Base-by-base conservation (phyloP, 2,888 invertebrate species). In the Adelognathus sp. region DNA sequence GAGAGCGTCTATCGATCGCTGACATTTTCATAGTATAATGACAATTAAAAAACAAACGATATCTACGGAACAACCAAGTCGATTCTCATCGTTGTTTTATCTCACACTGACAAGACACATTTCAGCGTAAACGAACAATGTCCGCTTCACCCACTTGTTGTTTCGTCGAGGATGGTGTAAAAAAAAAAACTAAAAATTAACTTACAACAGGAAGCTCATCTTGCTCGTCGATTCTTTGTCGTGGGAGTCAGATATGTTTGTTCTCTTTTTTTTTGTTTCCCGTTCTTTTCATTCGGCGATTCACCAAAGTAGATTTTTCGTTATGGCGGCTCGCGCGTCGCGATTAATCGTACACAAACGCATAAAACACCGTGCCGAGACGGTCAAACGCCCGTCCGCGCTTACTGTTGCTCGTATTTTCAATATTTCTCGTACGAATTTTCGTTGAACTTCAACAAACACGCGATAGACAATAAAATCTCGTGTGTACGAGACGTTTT, bases 171-270 rank as follows among this genome's bases (percentile, higher is more conserved):
- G 16, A 63, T 21, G 9, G 14, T 24, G 56, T 24, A 60, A 41
- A 52, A 56, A 50, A 29, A 46, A 24, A 69, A 29, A 46, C 67
- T 24, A 56, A 78, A 67, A 82, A 76, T 84, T 81, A 73, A 90
- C 91, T 90, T 85, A 91, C 91, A 91, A 91, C 83, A 91, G 89
- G 88, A 91, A 91, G 90, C 91, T 91, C 91, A 91, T 91, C 82
- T 86, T 90, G 88, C 74, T 70, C 66, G 66, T 41, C 66, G 77
- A 74, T 71, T 79, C 81, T 77, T 79, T 75, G 76, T 76, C 80
- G 78, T 77, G 14, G 66, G n/a, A 52, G 14, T 27, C 5, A 39
- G 36, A 39, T 27, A 14, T 61, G 9, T 54, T 39, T 60, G 46
- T 27, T n/a, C n/a, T n/a, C n/a, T n/a, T n/a, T n/a, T n/a, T n/a